Percentiles rank a stretch among this genome's conserved stretches.
phyloP scores from a whole-genome alignment of 2,113 vertebrate genomes.

The Lipotes vexillifer region DNA sequence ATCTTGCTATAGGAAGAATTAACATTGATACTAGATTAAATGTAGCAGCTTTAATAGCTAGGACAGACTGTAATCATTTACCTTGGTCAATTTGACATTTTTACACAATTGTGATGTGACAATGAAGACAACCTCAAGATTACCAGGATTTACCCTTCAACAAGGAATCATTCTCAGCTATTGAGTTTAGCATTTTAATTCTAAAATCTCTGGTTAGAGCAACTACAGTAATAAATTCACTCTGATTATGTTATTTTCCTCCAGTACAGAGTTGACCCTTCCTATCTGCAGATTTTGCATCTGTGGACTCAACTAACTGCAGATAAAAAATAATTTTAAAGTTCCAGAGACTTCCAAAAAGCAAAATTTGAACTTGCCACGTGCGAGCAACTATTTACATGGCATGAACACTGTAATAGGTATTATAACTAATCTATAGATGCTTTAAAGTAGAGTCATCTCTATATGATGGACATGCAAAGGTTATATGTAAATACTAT shows the following conservation, averaged over 20 bases:
- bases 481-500: not conserved
- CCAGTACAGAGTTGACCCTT: not conserved
- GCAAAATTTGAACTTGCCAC: not conserved
- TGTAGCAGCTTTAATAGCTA: not conserved
- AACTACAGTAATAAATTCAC: not conserved
- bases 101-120: not conserved
- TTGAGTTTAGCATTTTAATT: not conserved
- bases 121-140: not conserved
- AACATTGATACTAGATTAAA: not conserved
- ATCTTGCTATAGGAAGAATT: not conserved
- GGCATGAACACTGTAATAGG: not conserved
- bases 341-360: not conserved
- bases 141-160: not conserved
- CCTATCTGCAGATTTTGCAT: not conserved
- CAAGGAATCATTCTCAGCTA: not conserved
- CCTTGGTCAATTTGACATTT: not conserved
- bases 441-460: not conserved
- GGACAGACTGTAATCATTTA: not conserved
- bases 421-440: not conserved
- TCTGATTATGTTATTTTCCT: not conserved
- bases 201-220: not conserved
- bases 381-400: not conserved
- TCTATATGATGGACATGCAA: not conserved
- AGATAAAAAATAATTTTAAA: not conserved
- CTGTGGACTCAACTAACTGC: not conserved